Base-by-base conservation (phyloP, 2,797 vertebrate species). In the Sternotherus odoratus region DNA sequence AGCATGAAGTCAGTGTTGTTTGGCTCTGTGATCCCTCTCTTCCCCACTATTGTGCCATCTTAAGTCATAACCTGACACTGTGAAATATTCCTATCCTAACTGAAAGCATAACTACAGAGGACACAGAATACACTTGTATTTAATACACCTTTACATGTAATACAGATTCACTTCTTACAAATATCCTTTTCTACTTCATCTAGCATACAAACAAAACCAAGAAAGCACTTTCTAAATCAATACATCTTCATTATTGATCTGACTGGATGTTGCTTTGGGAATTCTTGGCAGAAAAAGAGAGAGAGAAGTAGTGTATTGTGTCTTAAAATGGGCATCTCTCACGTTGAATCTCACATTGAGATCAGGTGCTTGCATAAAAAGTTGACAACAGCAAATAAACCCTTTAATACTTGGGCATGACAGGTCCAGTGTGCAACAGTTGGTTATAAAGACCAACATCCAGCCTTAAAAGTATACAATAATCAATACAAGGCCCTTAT, bases 1-100 rank as follows among this genome's bases (percentile, higher is more conserved):
- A 15, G 79, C 30, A 33, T 13, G 21, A 56, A 66, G 8, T 26
- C 13, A 89, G 63, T 85, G 21, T 48, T 80, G 63, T 28, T 92
- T 43, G 26, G 74, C 30, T 89, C 33, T 89, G 63, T 28, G 48
- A 57, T 85, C 81, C 30, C 56, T 91, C 54, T 72, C 77, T 49
- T 75, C 28, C 15, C 26, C 13, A 66, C 46, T 85, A 69, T 57
- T 30, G 63, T 5, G 24, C 28, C 72, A 89, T 77, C 54, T 87
- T 87, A 74, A 77, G 46, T 92, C 63, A 89, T 77, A 90, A 89
- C 21, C 51, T 63, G 74, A 89, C 63, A 57, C 63, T 89, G 85
- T 91, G 91, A 91, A 94, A 91, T 87, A 85, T 33, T 89, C 74
- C 84, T 80, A 9, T 78, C 56, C 56, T 69, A 16, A 89, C 84